Evolutionary conservation across 2,113 vertebrate species (phyloP), one percentile per base, ranked within the genome.

Genomic region (Stegastes partitus): DNA sequence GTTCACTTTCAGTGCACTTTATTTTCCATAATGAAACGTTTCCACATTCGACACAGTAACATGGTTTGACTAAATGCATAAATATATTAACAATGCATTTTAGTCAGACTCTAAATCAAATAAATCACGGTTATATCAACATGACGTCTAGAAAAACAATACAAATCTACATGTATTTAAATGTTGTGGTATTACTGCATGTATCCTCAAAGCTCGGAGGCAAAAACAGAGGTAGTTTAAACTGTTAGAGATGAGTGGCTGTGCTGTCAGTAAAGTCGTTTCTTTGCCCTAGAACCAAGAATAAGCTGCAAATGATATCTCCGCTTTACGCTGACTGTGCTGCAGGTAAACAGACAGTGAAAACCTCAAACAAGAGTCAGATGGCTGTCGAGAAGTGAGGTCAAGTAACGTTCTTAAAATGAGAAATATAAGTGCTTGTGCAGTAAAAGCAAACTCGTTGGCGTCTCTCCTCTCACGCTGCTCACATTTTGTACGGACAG

Each of bases 191-290:
- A 61, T 76, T 71, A 73, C 79, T 82, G 79, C 74, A 79, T 62
- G 59, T 73, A 77, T 87, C 76, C 51, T 71, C 81, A 82, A 76
- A 84, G 34, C 23, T 34, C 39, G 23, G 77, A 82, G 82, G 79
- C 51, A 72, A 71, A 82, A 87, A 85, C 86, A 82, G 89, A 93
- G 91, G 90, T 92, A 93, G 92, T 89, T 91, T 77, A 84, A 82
- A 81, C 74, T 63, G 22, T 83, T 72, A 61, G 68, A 82, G 54
- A 72, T 63, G 34, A 79, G 59, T 15, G 23, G 65, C 71, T 70
- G 72, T 11, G 45, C 72, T 69, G 50, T 82, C 58, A 68, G 28
- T 65, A 15, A 72, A 55, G 16, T 63, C 23, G 1, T n/a, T 54
- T 53, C 61, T 19, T 61, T 37, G 65, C 68, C 23, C 49, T 49